Base-by-base conservation (phyloP, 35 echinoderm and acorn worm genomes). In the Eucidaris tribuloides region DNA sequence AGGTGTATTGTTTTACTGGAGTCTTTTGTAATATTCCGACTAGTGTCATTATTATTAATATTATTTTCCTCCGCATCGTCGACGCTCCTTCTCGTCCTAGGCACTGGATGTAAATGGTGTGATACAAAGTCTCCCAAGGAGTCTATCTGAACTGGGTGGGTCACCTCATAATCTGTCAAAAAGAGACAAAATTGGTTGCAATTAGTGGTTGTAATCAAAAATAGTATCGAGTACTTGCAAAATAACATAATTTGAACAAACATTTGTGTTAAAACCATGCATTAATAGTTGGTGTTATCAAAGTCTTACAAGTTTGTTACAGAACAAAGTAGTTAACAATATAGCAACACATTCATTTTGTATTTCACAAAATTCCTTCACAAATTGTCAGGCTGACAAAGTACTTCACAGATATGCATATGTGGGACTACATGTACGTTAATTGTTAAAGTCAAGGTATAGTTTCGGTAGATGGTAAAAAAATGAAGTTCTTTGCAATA, bases 151-250 rank as follows among this genome's bases (percentile, higher is more conserved):
- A 91, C 42, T 43, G 93, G 93, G 46, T 79, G 41, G 34, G 84
- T 78, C 24, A 96, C 88, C 79, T 90, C 79, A 82, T 91, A 87
- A 88, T 85, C 93, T 96, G 80, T 17, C 85, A 60, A 27, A 55
- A 84, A 46, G 79, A 63, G 34, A 78, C 15, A 82, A 17, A 90
- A 38, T n/a, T n/a, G n/a, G n/a, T n/a, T n/a, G n/a, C n/a, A n/a
- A n/a, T n/a, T n/a, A n/a, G n/a, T n/a, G n/a, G n/a, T n/a, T n/a
- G n/a, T n/a, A 44, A 40, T n/a, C 38, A 42, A 18, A 43, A n/a
- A 74, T 58, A 4, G 28, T 9, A 58, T 19, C 30, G 37, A 31
- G 9, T 2, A 64, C 61, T 15, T 29, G 13, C 30, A 64, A 15
- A 32, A 22, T 19, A 6, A 4, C 3, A 59, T 59, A 5, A 7